phyloP scores from a whole-genome alignment of 2,888 invertebrate genomes.

The Rugalucina vietnamica region DNA sequence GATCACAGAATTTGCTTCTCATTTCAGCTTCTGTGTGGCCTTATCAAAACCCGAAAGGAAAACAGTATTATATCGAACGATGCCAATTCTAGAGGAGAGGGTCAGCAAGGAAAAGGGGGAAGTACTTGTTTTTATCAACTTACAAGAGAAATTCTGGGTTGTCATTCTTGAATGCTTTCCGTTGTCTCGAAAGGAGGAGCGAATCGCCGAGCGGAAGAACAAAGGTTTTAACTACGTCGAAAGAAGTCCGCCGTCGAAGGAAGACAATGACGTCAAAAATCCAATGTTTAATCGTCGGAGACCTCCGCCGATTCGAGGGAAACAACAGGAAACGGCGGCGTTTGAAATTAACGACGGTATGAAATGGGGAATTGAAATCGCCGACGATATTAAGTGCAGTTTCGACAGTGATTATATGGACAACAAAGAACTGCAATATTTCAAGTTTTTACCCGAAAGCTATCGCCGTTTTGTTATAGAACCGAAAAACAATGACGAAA shows the following conservation, averaged over 20 bases:
- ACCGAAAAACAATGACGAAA: constrained; percentile 73
- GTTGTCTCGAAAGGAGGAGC: constrained; percentile 61
- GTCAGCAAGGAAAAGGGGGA: constrained; percentile 75
- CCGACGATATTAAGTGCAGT: constrained; percentile 68
- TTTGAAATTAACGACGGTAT: constrained; percentile 76
- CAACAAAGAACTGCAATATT: constrained; percentile 73
- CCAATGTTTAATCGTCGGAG: constrained; percentile 44
- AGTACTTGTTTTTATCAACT: constrained; percentile 77
- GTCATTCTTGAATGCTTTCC: constrained; percentile 78
- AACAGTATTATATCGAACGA: constrained; percentile 73
- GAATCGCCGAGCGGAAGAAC: constrained; percentile 65
- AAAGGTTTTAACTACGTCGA: constrained; percentile 67
- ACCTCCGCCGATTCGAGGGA: constrained; percentile 46
- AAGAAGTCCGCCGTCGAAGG: constrained; percentile 56
- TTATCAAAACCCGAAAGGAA: constrained; percentile 74
- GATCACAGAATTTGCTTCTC: too few relatives aligned
- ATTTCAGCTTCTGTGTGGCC: constrained; percentile 81
- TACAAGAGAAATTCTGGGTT: constrained; percentile 80
- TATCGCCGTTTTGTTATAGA: constrained; percentile 79
- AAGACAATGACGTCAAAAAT: constrained; percentile 54
- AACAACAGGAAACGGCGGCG: constrained; percentile 50
- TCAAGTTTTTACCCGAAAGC: constrained; percentile 76
- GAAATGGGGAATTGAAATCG: constrained; percentile 72
- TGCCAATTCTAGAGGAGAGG: constrained; percentile 71
- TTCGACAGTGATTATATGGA: constrained; percentile 70